Percentiles rank a stretch among this genome's conserved stretches.
phyloP scores from a whole-genome alignment of 2,797 vertebrate species.

The Sternarchorhynchus goeldii region DNA sequence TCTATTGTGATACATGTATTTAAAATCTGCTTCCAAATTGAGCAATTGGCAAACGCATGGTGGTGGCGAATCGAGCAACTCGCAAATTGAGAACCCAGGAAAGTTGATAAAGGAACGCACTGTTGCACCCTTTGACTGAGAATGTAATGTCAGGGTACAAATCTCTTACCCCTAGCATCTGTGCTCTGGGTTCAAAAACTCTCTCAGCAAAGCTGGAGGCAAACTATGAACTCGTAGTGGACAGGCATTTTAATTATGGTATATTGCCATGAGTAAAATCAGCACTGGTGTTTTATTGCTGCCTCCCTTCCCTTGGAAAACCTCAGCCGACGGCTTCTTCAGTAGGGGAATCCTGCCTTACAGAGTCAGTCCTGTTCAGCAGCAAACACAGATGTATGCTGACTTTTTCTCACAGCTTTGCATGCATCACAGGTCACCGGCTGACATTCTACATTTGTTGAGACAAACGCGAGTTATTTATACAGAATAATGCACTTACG shows the following conservation, averaged over 20 bases:
- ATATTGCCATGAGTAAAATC: neutral
- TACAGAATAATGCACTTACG: conserved; percentile 44
- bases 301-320: neutral
- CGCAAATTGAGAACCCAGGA: neutral
- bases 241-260: neutral
- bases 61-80: neutral
- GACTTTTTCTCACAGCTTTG: conserved; percentile 36
- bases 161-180: neutral
- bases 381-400: conserved; percentile 11
- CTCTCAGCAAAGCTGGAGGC: neutral
- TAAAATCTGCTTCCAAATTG: conserved; percentile 7
- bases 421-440: conserved; percentile 44
- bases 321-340: no score
- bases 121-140: neutral
- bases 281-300: neutral
- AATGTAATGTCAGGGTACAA: neutral
- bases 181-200: neutral
- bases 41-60: neutral
- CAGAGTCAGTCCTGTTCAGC: conserved; percentile 2
- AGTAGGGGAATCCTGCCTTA: no score
- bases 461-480: conserved; percentile 45
- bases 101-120: neutral
- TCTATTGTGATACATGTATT: neutral
- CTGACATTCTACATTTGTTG: conserved; percentile 55
- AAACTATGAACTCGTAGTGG: neutral